These are phyloP conservation scores for Sebastes vulpes DNA, from an alignment of 2,797 vertebrate species.

Conservation along the genomic window DNA sequence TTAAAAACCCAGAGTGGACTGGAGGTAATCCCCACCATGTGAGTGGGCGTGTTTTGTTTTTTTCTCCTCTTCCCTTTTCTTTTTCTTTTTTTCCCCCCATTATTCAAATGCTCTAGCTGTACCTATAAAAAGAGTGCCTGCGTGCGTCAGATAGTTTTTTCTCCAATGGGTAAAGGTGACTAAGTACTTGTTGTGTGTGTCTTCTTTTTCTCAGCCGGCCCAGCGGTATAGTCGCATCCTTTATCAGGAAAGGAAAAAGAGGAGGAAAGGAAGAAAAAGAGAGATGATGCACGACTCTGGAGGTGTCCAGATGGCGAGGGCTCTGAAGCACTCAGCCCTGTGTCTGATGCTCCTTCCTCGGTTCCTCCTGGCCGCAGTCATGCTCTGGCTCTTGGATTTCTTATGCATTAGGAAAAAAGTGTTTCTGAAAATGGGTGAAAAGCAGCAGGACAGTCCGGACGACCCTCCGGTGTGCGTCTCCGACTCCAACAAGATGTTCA, in stretches of 20 bases:
- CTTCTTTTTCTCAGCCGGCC: conserved; percentile 13
- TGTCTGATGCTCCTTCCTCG: conserved; percentile 96
- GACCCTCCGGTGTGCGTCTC: conserved; percentile 97
- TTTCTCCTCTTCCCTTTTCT: conserved; percentile 53
- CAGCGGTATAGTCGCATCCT: conserved; percentile 52
- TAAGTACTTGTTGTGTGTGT: conserved; percentile 47
- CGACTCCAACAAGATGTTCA: conserved; percentile 96
- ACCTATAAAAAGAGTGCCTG: conserved; percentile 93
- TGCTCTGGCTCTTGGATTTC: conserved; percentile 98
- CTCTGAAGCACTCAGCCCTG: conserved; percentile 92
- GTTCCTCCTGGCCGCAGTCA: conserved; percentile 94
- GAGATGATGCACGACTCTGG: conserved; percentile 91
- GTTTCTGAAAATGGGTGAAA: conserved; percentile 84
- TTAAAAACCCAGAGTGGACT: conserved; percentile 80
- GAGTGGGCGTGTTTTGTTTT: conserved; percentile 93
- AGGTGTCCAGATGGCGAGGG: conserved; percentile 89
- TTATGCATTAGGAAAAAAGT: conserved; percentile 95
- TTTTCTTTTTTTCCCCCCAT: conserved; percentile 78
- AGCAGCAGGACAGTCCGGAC: conserved; percentile 82
- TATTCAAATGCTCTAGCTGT: conserved; percentile 90
- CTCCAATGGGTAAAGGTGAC: conserved; percentile 77
- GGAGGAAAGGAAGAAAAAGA: not conserved
- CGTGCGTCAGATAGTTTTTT: conserved; percentile 78
- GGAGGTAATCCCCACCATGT: conserved; percentile 96
- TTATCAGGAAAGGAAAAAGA: not conserved